These are phyloP conservation scores for Megaceryle alcyon DNA, from an alignment of 2,797 vertebrate species.

Conservation along the genomic window DNA sequence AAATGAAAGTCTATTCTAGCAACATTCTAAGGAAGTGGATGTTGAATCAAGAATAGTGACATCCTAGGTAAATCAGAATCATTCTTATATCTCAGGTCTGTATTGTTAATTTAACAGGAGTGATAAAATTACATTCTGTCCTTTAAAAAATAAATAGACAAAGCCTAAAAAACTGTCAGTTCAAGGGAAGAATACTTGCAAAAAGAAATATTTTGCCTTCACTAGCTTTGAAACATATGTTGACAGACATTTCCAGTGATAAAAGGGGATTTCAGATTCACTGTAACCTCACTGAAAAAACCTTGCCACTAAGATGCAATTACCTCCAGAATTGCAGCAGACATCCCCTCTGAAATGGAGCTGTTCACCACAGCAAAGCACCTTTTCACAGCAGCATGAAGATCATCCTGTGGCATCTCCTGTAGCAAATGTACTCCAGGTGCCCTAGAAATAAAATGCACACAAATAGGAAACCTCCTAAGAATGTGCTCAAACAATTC, in stretches of 20 bases:
- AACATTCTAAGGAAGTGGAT: not conserved
- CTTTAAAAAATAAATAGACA: not conserved
- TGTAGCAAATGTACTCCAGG: slow-evolving; percentile 85
- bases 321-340: slow-evolving; percentile 95
- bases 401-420: slow-evolving; percentile 86
- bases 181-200: not conserved
- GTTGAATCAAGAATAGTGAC: slow-evolving; percentile 2
- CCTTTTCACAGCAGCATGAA: slow-evolving; percentile 86
- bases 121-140: not conserved
- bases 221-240: accelerated
- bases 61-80: slow-evolving; percentile 23
- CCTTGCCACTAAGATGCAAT: not conserved
- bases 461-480: not conserved
- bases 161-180: not conserved
- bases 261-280: not conserved
- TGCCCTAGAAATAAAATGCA: slow-evolving; percentile 72
- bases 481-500: not conserved
- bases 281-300: not conserved
- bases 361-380: slow-evolving; percentile 92
- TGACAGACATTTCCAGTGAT: not conserved
- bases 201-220: not conserved
- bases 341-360: slow-evolving; percentile 96
- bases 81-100: not conserved
- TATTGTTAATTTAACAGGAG: not conserved
- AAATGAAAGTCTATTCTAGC: slow-evolving; percentile 25